These are phyloP conservation scores for Numenius phaeopus DNA, from an alignment of 2,797 vertebrate genomes.

Conservation along the genomic window DNA sequence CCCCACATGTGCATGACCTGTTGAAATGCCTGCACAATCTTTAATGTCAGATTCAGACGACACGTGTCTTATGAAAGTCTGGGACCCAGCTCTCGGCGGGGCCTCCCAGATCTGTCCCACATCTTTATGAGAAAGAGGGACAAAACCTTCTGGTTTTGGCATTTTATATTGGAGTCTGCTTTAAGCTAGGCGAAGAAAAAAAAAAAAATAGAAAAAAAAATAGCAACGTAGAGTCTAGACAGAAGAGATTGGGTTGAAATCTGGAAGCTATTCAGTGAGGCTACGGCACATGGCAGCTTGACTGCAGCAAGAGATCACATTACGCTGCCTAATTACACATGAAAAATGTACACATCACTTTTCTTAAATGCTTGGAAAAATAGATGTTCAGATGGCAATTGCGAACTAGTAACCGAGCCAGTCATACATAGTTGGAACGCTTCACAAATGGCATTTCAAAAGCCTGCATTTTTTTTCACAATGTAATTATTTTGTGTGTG, in stretches of 20 bases:
- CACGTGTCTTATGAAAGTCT: slow-evolving; percentile 83
- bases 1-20: slow-evolving; percentile 62
- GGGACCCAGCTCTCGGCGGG: slow-evolving; percentile 74
- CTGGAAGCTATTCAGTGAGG: slow-evolving; percentile 88
- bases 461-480: not conserved
- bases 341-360: slow-evolving; percentile 84
- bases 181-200: slow-evolving; percentile 71
- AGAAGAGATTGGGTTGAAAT: slow-evolving; percentile 88
- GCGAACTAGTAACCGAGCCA: slow-evolving; percentile 45
- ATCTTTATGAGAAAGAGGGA: slow-evolving; percentile 84
- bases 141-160: slow-evolving; percentile 86
- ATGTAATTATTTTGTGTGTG: not conserved
- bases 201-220: slow-evolving; percentile 75
- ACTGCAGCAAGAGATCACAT: slow-evolving; percentile 84
- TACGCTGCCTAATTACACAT: slow-evolving; percentile 90
- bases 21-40: slow-evolving; percentile 79
- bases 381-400: slow-evolving; percentile 75
- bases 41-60: slow-evolving; percentile 82
- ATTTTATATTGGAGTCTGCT: slow-evolving; percentile 84
- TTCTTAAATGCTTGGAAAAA: slow-evolving; percentile 79
- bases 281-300: slow-evolving; percentile 82
- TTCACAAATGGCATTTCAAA: slow-evolving; percentile 65
- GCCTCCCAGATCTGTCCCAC: slow-evolving; percentile 78
- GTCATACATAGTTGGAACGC: slow-evolving; percentile 27
- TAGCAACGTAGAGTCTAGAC: slow-evolving; percentile 92